Base-by-base conservation (phyloP, 2,888 invertebrate species). In the Hirtodrosophila confusa region DNA sequence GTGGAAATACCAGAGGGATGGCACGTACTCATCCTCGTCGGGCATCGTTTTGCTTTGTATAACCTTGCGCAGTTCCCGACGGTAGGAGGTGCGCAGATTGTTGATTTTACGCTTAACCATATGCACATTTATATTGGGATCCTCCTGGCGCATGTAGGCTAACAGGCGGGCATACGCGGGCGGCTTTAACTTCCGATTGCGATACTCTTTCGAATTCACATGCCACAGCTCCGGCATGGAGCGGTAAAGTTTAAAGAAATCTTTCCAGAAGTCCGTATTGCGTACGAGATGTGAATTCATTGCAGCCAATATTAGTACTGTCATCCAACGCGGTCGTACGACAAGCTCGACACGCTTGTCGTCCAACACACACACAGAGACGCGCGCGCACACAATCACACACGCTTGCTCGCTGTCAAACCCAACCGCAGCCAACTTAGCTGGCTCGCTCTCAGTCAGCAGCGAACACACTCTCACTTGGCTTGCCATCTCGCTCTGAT, bases 21-120 rank as follows among this genome's bases (percentile, higher is more conserved):
- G 84, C 8, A 55, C 55, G 39, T 86, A 84, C 17, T 17, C 17
- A 0, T 54, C 61, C n/a, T 74, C 73, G 3, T 11, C 11, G 3
- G 9, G 3, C 4, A 23, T 10, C 9, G 51, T 9, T n/a, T 61
- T 51, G 27, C 61, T 84, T 0, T 67, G 51, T 11, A 77, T 35
- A 17, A 83, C 77, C 43, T 82, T 82, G 10, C 82, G 78, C 45
- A 83, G 33, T 54, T 83, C 86, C 4, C 82, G 70, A 0, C 84
- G 73, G 9, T 86, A 86, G n/a, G 84, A 80, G 10, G 84, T 80
- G 4, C 86, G 78, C 4, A 86, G 37, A 71, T 84, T 86, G 61
- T 84, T 84, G 4, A 86, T 86, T 33, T 86, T 84, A 0, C 86
- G 64, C 49, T 84, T 86, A 0, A 83, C 61, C 49, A 72, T 60